Evolutionary conservation across 23 tunicate genomes (phyloP).

Genomic region (Ciona savignyi): DNA sequence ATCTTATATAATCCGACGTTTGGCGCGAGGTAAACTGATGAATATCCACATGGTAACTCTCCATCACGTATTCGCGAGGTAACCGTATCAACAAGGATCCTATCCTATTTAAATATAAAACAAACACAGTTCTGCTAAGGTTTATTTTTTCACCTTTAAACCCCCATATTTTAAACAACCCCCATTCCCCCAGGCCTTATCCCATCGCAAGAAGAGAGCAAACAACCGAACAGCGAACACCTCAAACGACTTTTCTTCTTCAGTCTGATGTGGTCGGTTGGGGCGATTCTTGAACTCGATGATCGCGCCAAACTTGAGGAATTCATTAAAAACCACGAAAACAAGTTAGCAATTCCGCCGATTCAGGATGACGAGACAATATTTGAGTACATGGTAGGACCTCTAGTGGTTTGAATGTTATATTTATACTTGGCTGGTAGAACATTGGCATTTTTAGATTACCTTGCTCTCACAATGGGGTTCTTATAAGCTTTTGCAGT

Average conservation of each 20-base stretch:
- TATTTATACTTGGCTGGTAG: neutral
- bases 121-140: no score
- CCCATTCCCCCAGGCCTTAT: slow-evolving; percentile 51
- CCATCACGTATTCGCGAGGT: no score
- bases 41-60: no score
- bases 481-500: neutral
- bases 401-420: neutral
- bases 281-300: slow-evolving; percentile 94
- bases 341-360: slow-evolving; percentile 55
- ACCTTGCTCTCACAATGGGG: no score
- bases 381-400: slow-evolving; percentile 90
- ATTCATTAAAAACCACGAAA: slow-evolving; percentile 52
- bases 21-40: no score
- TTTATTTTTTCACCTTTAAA: no score
- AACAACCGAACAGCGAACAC: slow-evolving; percentile 50
- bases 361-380: slow-evolving; percentile 88
- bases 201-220: slow-evolving; percentile 81
- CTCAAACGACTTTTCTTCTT: slow-evolving; percentile 82
- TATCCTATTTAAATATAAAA: no score
- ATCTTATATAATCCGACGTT: no score
- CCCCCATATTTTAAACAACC: no score
- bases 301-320: slow-evolving; percentile 93
- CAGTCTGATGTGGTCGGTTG: slow-evolving; percentile 94
- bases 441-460: neutral
- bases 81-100: no score